Evolutionary conservation across 2,888 invertebrate species (phyloP).

Genomic region (Strigamia crassipes): DNA sequence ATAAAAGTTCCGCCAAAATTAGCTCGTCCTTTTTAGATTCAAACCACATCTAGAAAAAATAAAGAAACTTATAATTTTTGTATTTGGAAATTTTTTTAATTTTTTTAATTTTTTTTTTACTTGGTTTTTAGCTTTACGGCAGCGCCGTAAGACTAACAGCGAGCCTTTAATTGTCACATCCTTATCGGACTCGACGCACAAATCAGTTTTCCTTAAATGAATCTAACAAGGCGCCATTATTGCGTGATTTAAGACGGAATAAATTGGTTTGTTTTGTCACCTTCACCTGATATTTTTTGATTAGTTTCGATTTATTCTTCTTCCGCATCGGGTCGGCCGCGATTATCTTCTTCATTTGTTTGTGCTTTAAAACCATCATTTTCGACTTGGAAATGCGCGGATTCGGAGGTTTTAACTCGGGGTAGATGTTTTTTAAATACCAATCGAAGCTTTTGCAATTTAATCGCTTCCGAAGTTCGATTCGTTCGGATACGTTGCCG

Average conservation of each 20-base stretch:
- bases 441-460: constrained; percentile 82
- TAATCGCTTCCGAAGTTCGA: constrained; percentile 72
- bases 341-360: constrained; percentile 58
- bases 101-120: too few species aligned
- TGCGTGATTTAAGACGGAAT: background rate
- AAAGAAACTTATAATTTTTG: background rate
- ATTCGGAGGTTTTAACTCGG: constrained; percentile 73
- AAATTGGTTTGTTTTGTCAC: background rate
- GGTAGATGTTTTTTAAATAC: constrained; percentile 85
- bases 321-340: constrained; percentile 79
- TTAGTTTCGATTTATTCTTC: constrained; percentile 64
- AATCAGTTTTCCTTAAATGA: constrained; percentile 63
- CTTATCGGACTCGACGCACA: constrained; percentile 80
- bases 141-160: constrained; percentile 71
- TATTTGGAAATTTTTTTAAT: background rate
- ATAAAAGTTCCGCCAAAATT: constrained; percentile 79
- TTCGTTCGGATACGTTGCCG: constrained; percentile 80
- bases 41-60: constrained; percentile 72
- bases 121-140: constrained; percentile 59
- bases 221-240: constrained; percentile 2
- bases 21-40: constrained; percentile 82
- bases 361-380: constrained; percentile 59
- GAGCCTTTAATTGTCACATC: constrained; percentile 79
- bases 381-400: constrained; percentile 56
- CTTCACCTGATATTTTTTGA: constrained; percentile 56